Evolutionary conservation across 2,888 invertebrate species (phyloP).

Genomic region (Bugulina stolonifera): DNA sequence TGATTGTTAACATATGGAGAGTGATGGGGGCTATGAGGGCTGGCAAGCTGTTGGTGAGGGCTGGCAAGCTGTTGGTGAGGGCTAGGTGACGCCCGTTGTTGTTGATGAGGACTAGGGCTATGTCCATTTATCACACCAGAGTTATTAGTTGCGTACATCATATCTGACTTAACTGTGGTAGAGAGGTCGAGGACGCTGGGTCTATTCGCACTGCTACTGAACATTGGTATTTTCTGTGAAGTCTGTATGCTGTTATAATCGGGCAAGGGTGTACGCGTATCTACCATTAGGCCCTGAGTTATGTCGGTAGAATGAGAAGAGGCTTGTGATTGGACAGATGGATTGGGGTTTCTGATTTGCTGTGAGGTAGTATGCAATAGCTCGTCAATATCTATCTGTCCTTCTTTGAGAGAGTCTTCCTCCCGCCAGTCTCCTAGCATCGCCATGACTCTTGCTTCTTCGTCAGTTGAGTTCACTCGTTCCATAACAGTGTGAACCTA

Average conservation of each 20-base stretch:
- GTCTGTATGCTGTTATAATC: background rate
- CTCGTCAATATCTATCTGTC: background rate
- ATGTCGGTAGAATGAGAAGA: background rate
- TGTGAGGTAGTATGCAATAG: background rate
- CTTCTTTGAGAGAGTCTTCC: slow-evolving; percentile 8
- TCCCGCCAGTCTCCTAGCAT: slow-evolving; percentile 17
- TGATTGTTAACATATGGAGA: slow-evolving; percentile 13
- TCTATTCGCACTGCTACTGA: slow-evolving; percentile 17
- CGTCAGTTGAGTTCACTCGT: background rate
- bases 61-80: background rate
- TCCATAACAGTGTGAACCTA: too few species aligned
- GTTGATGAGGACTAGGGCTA: slow-evolving; percentile 15
- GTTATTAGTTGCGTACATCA: background rate
- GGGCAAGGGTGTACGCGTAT: background rate
- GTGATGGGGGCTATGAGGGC: slow-evolving; percentile 8
- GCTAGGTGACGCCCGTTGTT: background rate
- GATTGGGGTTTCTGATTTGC: background rate
- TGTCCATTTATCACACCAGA: background rate
- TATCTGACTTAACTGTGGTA: background rate
- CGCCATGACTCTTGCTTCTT: slow-evolving; percentile 7
- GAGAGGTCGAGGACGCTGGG: slow-evolving; percentile 13
- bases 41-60: background rate
- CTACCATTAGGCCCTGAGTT: background rate
- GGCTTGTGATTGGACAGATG: slow-evolving; percentile 2
- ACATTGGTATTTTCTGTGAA: slow-evolving; percentile 3